These are phyloP conservation scores for Papilio demoleus DNA, from an alignment of 2,888 invertebrate species.

Conservation along the genomic window DNA sequence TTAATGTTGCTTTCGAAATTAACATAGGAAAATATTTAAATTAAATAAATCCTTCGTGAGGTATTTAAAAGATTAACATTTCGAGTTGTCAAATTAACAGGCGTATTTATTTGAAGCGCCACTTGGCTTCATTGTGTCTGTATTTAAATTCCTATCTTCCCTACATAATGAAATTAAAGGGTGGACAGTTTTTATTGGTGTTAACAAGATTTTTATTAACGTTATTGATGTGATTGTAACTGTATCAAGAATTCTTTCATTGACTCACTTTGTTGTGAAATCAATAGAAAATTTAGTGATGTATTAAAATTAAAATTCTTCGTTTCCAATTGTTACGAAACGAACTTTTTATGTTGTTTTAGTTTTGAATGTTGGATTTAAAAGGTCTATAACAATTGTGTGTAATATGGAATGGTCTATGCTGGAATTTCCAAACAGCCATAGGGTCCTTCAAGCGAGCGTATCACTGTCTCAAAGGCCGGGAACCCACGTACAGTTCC, in stretches of 20 bases:
- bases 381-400: no score
- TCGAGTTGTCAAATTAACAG: constrained; percentile 16
- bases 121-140: constrained; percentile 30
- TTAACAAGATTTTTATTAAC: constrained; percentile 24
- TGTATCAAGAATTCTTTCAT: constrained; percentile 6
- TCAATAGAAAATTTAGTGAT: neutral
- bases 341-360: no score
- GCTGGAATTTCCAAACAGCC: no score
- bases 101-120: constrained; percentile 27
- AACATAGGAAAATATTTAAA: constrained; percentile 2
- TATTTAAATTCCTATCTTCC: constrained; percentile 23
- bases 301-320: neutral
- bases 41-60: neutral
- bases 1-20: neutral
- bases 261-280: neutral
- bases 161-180: constrained; percentile 21
- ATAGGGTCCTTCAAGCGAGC: no score
- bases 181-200: constrained; percentile 17
- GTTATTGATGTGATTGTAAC: constrained; percentile 20
- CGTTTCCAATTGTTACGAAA: neutral
- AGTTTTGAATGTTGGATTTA: no score
- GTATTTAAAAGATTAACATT: neutral
- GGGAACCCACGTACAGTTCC: no score
- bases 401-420: no score
- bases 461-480: no score